Percentiles rank a stretch among this genome's conserved stretches.
These are phyloP conservation scores for Idris sp. DNA, from an alignment of 1,140 invertebrate genomes.

Conservation along the genomic window DNA sequence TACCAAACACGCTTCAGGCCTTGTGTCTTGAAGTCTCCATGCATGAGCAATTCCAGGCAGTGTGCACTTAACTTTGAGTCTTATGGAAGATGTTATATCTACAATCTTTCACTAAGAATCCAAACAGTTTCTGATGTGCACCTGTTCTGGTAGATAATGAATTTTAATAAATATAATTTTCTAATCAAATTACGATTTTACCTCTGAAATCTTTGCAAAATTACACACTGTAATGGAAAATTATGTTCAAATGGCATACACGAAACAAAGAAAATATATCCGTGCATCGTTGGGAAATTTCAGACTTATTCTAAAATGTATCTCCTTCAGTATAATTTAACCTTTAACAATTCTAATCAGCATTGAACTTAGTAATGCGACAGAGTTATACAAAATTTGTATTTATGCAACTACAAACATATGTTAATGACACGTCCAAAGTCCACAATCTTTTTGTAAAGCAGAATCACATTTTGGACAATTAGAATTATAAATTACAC, in stretches of 20 bases:
- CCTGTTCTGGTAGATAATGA: slow-evolving; percentile 15
- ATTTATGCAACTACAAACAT: slow-evolving; percentile 22
- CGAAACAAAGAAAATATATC: no score
- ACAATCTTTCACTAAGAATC: slow-evolving; percentile 20
- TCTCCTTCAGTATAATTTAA: neutral
- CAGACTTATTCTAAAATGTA: no score
- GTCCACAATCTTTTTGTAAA: slow-evolving; percentile 13
- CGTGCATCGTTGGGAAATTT: no score
- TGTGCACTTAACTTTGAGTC: slow-evolving; percentile 35
- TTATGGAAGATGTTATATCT: slow-evolving; percentile 12
- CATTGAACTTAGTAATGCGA: slow-evolving; percentile 19
- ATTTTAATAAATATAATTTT: slow-evolving; percentile 10
- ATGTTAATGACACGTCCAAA: slow-evolving; percentile 26
- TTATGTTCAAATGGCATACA: no score
- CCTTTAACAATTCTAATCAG: slow-evolving; percentile 9
- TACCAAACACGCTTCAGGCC: slow-evolving; percentile 51
- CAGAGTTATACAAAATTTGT: slow-evolving; percentile 24
- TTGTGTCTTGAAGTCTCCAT: slow-evolving; percentile 45
- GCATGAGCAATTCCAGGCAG: slow-evolving; percentile 45
- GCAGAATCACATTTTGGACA: neutral
- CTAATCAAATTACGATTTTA: no score
- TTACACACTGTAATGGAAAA: no score
- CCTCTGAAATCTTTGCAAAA: no score
- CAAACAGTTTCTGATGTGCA: slow-evolving; percentile 15
- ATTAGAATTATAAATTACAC: neutral